Percentiles rank a stretch among this genome's conserved stretches.
Evolutionary conservation across 1,140 invertebrate genomes (phyloP).

Genomic region (Mercenaria mercenaria): DNA sequence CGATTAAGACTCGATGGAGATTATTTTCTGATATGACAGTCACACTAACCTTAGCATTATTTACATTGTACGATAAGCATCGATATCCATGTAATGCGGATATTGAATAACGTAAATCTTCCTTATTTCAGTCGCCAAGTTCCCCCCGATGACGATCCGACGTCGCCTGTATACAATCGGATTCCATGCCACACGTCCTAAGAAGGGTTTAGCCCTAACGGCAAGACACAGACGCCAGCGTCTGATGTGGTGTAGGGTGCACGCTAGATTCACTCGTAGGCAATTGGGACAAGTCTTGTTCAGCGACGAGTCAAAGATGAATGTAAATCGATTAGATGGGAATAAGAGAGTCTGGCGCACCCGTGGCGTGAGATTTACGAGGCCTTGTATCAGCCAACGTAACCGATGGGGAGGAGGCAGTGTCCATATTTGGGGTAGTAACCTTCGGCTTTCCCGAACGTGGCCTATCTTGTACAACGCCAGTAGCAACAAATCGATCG

Average conservation of each 20-base stretch:
- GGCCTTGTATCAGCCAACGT: not conserved
- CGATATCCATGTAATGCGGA: no score
- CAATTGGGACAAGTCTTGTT: not conserved
- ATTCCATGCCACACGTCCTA: not conserved
- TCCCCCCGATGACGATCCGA: not conserved
- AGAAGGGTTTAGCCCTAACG: not conserved
- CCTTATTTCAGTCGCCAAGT: no score
- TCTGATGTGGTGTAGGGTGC: not conserved
- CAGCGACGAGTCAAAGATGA: not conserved
- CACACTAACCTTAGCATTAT: no score
- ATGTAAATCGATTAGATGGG: not conserved
- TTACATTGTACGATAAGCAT: no score
- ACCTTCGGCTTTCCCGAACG: no score
- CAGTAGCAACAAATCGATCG: no score
- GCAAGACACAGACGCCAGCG: not conserved
- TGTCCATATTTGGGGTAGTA: constrained; percentile 12
- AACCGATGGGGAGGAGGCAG: not conserved
- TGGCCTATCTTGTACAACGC: no score
- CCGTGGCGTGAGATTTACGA: not conserved
- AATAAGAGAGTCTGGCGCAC: not conserved
- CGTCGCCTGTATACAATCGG: not conserved
- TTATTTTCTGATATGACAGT: no score
- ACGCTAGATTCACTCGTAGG: not conserved
- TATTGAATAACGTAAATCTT: no score
- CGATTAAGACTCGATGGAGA: no score